Percentiles rank a stretch among this genome's conserved stretches.
Conservation (phyloP, 2,888 invertebrate genomes). For the Tachina lurida region DNA sequence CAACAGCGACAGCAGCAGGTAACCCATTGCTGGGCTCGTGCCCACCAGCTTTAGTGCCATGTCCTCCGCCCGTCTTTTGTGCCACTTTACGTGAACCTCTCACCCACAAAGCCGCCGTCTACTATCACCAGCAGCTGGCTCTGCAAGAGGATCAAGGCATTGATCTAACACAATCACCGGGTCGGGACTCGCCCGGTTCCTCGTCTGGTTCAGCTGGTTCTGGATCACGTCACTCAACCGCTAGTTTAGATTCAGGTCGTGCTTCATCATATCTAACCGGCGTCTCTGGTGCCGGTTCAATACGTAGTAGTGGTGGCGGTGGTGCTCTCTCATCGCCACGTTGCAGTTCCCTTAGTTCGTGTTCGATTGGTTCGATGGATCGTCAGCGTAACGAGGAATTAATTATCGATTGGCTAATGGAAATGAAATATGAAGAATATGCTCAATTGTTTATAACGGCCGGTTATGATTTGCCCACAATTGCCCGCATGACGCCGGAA, state of each 20-base stretch:
- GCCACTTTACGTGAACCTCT: conserved; percentile 85
- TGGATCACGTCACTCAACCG: conserved; percentile 94
- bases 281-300: conserved; percentile 81
- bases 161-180: conserved; percentile 95
- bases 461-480: conserved; percentile 98
- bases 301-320: conserved; percentile 78
- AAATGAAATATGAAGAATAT: conserved; percentile 97
- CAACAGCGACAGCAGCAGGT: conserved; percentile 62
- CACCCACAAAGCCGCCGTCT: conserved; percentile 90
- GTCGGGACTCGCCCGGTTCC: conserved; percentile 95
- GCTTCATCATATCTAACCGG: conserved; percentile 90
- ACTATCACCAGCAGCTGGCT: conserved; percentile 92
- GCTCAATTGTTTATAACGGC: conserved; percentile 95
- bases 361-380: conserved; percentile 91
- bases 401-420: conserved; percentile 96
- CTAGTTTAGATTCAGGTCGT: conserved; percentile 93
- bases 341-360: conserved; percentile 89
- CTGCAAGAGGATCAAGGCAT: conserved; percentile 94
- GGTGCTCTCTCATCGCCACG: conserved; percentile 86
- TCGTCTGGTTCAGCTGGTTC: conserved; percentile 94
- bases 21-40: conserved; percentile 73
- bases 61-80: conserved; percentile 88
- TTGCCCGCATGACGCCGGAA: conserved; percentile 99
- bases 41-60: conserved; percentile 78
- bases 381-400: conserved; percentile 93